These are phyloP conservation scores for Trichosurus vulpecula DNA, from an alignment of 2,797 vertebrate genomes.

Conservation along the genomic window DNA sequence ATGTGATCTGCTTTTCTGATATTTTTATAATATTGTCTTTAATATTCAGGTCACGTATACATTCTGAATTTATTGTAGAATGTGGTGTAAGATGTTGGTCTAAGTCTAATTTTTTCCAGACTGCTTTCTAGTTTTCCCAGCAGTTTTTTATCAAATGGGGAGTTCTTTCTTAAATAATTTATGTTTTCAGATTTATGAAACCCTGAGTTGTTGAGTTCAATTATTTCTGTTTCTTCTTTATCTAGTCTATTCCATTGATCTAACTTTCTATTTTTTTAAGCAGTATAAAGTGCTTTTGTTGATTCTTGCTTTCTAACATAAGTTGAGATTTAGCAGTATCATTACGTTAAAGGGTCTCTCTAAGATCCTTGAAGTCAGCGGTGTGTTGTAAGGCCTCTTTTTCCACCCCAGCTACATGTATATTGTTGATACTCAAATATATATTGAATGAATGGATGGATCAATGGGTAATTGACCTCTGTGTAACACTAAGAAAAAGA, in stretches of 20 bases:
- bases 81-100: background rate
- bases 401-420: background rate
- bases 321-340: background rate
- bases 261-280: background rate
- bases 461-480: background rate
- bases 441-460: constrained; percentile 20
- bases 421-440: constrained; percentile 4
- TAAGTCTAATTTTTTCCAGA: background rate
- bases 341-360: background rate
- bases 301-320: background rate
- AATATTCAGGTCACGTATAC: background rate
- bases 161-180: background rate
- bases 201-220: background rate
- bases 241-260: background rate
- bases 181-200: background rate
- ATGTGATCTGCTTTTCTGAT: background rate
- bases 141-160: background rate
- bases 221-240: background rate
- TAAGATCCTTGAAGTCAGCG: background rate
- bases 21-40: background rate
- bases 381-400: background rate
- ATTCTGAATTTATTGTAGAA: background rate
- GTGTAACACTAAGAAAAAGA: background rate
- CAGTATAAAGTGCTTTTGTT: background rate
- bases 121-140: background rate